phyloP scores from a whole-genome alignment of 2,797 vertebrate genomes.

The Pelobates cultripes region DNA sequence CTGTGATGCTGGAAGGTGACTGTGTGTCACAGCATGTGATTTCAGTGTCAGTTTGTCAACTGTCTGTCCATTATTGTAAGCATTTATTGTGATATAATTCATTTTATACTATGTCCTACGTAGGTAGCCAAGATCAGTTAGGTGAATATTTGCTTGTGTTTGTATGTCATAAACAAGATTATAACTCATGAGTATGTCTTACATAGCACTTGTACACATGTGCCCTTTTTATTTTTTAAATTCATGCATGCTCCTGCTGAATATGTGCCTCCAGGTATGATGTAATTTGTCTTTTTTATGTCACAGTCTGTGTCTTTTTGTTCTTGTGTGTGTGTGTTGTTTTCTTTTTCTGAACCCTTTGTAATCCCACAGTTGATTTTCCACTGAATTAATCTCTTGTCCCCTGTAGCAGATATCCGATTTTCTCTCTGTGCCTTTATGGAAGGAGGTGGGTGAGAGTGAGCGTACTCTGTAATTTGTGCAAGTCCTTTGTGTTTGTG shows the following conservation, averaged over 20 bases:
- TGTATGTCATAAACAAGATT: no score
- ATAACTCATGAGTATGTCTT: neutral
- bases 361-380: slow-evolving; percentile 14
- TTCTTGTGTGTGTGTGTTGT: slow-evolving; percentile 2
- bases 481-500: neutral
- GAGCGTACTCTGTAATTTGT: neutral
- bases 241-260: no score
- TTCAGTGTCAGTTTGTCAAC: neutral
- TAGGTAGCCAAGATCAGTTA: no score
- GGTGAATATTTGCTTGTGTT: no score
- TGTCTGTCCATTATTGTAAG: neutral
- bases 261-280: no score
- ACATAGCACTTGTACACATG: neutral
- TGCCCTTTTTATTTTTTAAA: no score
- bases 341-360: neutral
- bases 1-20: neutral
- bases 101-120: no score
- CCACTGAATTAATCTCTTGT: slow-evolving; percentile 49
- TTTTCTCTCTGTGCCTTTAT: slow-evolving; percentile 60
- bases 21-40: neutral
- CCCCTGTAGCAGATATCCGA: slow-evolving; percentile 59
- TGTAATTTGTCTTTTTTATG: no score
- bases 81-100: neutral
- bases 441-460: slow-evolving; percentile 58
- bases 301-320: neutral